These are phyloP conservation scores for Diarsia dahlii DNA, from an alignment of 2,888 invertebrate species.

Conservation along the genomic window DNA sequence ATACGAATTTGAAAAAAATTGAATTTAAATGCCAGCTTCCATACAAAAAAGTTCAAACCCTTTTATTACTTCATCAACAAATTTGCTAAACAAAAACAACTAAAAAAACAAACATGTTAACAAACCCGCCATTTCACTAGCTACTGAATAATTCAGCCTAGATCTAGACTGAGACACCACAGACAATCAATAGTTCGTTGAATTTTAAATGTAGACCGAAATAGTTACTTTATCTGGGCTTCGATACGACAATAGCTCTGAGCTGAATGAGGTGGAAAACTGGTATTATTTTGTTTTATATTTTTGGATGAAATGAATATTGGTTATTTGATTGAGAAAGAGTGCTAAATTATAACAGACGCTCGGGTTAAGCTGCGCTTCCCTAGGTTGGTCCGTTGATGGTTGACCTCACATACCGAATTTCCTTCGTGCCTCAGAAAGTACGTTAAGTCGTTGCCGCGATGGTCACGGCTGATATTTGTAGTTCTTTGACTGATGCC, in stretches of 20 bases:
- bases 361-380: too few species aligned
- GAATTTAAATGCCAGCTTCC: too few species aligned
- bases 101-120: not conserved
- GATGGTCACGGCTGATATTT: too few species aligned
- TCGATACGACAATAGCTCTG: not conserved
- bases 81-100: not conserved
- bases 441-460: too few species aligned
- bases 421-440: not conserved
- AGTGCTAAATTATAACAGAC: too few species aligned
- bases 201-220: slow-evolving; percentile 27
- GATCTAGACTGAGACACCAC: not conserved
- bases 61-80: not conserved
- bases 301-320: not conserved
- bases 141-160: slow-evolving; percentile 37
- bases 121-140: not conserved
- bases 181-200: slow-evolving; percentile 38
- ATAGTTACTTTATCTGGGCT: slow-evolving; percentile 9
- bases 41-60: too few species aligned
- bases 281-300: not conserved
- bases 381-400: not conserved
- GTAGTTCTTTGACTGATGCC: not conserved
- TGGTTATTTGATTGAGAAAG: not conserved
- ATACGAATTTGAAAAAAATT: too few species aligned
- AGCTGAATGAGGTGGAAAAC: not conserved
- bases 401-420: not conserved